phyloP scores from a whole-genome alignment of 2,113 vertebrate genomes.

The Urocolius indicus region DNA sequence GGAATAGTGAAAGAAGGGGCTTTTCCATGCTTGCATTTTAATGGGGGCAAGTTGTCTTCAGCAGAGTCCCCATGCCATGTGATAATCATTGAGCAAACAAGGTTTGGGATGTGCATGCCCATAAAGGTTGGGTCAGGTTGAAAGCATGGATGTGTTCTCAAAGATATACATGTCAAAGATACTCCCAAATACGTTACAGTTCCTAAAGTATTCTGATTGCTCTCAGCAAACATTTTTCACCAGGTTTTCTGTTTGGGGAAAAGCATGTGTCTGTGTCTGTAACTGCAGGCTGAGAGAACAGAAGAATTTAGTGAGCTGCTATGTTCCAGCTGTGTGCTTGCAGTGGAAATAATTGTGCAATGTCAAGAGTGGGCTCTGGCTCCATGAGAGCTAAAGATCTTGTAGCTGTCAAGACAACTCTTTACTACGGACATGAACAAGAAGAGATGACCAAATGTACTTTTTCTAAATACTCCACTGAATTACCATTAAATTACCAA shows the following conservation, averaged over 20 bases:
- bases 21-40: neutral
- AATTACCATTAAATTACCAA: neutral
- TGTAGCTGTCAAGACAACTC: neutral
- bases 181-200: neutral
- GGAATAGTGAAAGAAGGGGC: neutral
- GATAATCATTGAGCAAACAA: neutral
- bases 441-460: neutral
- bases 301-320: neutral
- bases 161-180: neutral
- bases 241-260: neutral
- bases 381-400: neutral
- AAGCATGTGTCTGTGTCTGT: neutral
- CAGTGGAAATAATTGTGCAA: neutral
- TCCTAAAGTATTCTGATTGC: neutral
- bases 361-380: neutral
- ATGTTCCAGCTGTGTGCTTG: neutral
- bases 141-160: neutral
- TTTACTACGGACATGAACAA: neutral
- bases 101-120: neutral
- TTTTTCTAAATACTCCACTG: neutral
- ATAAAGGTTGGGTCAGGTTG: fast-evolving
- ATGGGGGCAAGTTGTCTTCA: neutral
- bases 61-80: neutral
- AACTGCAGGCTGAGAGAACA: neutral
- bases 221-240: neutral